Evolutionary conservation across 1,140 invertebrate species (phyloP).

Genomic region (Meloidogyne exigua): DNA sequence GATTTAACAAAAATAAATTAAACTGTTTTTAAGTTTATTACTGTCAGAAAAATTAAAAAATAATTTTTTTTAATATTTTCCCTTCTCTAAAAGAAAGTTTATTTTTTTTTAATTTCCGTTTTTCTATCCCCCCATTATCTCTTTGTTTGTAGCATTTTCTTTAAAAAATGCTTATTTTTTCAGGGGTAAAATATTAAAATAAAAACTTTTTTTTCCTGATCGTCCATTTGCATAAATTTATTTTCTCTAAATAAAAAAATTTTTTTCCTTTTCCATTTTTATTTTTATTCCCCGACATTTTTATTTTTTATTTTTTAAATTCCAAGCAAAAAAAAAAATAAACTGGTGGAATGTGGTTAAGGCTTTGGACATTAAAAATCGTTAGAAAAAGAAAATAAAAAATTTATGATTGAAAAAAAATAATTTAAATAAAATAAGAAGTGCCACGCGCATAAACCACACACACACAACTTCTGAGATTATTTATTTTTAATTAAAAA

Average conservation of each 20-base stretch:
- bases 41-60: neutral
- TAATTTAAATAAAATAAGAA: neutral
- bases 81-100: neutral
- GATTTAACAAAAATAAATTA: neutral
- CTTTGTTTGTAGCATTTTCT: neutral
- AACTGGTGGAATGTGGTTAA: neutral
- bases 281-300: neutral
- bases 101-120: neutral
- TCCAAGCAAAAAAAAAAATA: neutral
- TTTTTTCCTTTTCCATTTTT: neutral
- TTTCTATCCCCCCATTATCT: neutral
- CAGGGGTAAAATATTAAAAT: too few species aligned
- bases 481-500: neutral
- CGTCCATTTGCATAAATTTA: neutral
- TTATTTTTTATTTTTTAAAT: neutral
- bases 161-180: neutral
- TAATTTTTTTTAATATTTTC: neutral
- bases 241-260: too few species aligned
- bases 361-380: neutral
- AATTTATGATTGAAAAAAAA: neutral
- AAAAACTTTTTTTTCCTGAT: neutral
- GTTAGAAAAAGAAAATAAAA: neutral
- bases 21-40: neutral
- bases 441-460: neutral
- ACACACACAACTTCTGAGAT: neutral